Evolutionary conservation across 2,113 vertebrate genomes (phyloP), one percentile per base, ranked within the genome.

Genomic region (Echinops telfairi): DNA sequence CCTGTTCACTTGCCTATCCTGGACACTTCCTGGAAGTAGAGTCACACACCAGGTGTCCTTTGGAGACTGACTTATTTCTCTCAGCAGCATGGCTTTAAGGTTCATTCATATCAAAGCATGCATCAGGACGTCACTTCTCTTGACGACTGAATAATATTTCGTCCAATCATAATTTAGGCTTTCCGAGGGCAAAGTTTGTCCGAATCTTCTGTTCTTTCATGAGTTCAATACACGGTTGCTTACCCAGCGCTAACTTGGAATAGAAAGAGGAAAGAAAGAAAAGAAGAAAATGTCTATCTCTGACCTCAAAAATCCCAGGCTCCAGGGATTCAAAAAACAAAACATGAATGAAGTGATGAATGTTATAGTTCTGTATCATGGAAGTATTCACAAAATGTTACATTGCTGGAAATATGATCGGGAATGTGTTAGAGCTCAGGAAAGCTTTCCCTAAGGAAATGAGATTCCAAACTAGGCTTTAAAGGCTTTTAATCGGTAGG

Each of bases 351-450:
- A 6, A 0, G 38, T 3, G 47, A 36, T 31, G 23, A 10, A 31
- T 0, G 0, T 27, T 31, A 2, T 0, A 8, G 31, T 25, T 38
- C 57, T 1, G 2, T 15, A 2, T 10, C 2, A 22, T 9, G 7
- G 38, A 23, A 29, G 43, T 1, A 20, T 3, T 64, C 12, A 6
- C 71, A 1, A 40, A 23, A 73, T 15, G 2, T 25, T 53, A 29
- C 17, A 8, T 9, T 31, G 43, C 68, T 1, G 25, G 33, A 20
- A 58, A 40, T 2, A 27, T n/a, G 20, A 3, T 6, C 1, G 7
- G 10, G 57, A 40, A 1, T 8, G 17, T 22, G 29, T 9, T 6
- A 53, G 88, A 57, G 25, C 31, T 36, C 40, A 5, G 6, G 20
- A 43, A 29, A 22, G 3, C 22, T 40, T 25, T 62, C 68, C 62